Base-by-base conservation (phyloP, 2,113 vertebrate species). In the Carassius auratus region DNA sequence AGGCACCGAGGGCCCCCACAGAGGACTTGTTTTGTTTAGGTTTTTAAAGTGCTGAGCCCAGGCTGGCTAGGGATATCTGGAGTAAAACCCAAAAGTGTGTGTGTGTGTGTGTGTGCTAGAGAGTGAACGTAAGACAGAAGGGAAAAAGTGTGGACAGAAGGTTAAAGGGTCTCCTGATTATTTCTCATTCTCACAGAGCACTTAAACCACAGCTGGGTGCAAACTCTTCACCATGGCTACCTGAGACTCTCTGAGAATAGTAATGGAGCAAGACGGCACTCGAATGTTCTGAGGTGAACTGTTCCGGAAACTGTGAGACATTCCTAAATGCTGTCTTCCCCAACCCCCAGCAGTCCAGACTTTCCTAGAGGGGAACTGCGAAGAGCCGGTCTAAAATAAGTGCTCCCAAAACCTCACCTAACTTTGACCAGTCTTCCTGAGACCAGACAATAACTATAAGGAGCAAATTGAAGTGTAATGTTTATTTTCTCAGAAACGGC, bases 11-110 rank as follows among this genome's bases (percentile, higher is more conserved):
- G 62, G 48, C 52, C 68, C 66, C 78, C 66, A 26, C 42, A 8
- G 74, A 76, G 83, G 84, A 55, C 42, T 76, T 80, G 73, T 83
- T 83, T 85, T 83, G 86, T 87, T 80, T 85, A 48, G 75, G 75
- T 87, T 48, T 74, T 73, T 83, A 71, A 76, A 33, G 50, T 33
- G 55, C 76, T 87, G 86, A 86, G 85, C 84, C 55, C 74, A 76
- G 86, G 57, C 66, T 87, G 76, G 84, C 88, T 86, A 82, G 81
- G 84, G 75, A 80, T 30, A 38, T 62, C 50, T 30, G 66, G 45
- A 75, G 52, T 71, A 66, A 36, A 61, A 45, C 74, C 15, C 26
- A 52, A 75, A 45, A 52, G 33, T 55, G 38, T 71, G 42, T 19
- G 57, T 0, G 19, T 45, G 42, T 9, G 42, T 45, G 42, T 45